phyloP scores from a whole-genome alignment of 2,888 invertebrate species.

The Terebella lapidaria region DNA sequence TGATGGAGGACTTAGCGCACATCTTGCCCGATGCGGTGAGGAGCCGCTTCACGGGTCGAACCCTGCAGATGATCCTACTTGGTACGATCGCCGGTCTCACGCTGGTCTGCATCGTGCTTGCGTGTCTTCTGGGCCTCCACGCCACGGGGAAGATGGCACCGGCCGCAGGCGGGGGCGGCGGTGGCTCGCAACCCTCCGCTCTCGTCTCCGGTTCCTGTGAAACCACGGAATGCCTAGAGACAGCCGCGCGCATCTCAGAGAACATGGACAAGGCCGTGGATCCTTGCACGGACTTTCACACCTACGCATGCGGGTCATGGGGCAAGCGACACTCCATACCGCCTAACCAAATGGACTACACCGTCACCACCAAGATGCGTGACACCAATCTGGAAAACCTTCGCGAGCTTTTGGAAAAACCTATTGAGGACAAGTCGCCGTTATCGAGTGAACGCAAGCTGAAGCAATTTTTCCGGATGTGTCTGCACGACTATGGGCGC shows the following conservation, averaged over 20 bases:
- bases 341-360: slow-evolving; percentile 51
- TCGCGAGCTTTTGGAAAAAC: slow-evolving; percentile 18
- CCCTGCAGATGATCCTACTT: neutral
- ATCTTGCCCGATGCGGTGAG: too few species aligned
- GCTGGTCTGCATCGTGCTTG: neutral
- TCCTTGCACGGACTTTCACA: slow-evolving; percentile 58
- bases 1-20: too few species aligned
- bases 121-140: neutral
- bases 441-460: slow-evolving; percentile 19
- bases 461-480: slow-evolving; percentile 19
- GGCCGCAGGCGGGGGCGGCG: neutral
- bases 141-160: neutral
- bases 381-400: slow-evolving; percentile 13
- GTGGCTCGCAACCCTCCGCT: neutral
- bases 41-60: neutral
- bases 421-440: slow-evolving; percentile 4
- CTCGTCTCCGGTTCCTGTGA: neutral
- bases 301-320: slow-evolving; percentile 59
- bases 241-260: neutral
- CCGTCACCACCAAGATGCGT: slow-evolving; percentile 54
- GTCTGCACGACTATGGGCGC: slow-evolving; percentile 23
- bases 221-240: neutral
- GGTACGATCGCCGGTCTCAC: neutral
- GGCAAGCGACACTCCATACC: slow-evolving; percentile 53
- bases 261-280: slow-evolving; percentile 9